phyloP scores from a whole-genome alignment of 2,888 invertebrate genomes.

The Diadegma fenestrale region DNA sequence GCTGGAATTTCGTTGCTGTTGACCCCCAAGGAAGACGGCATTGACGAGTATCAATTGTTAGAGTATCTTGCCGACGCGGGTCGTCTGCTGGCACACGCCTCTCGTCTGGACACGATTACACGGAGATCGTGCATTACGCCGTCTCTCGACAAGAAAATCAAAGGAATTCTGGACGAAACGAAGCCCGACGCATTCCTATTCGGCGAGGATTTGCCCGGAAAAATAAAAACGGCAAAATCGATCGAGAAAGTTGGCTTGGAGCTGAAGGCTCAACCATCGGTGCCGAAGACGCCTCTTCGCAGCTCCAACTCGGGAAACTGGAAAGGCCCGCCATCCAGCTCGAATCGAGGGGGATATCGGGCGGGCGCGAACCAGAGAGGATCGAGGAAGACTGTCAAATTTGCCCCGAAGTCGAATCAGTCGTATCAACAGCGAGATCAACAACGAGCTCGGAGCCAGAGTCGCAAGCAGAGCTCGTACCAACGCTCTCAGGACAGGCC shows the following conservation, averaged over 20 bases:
- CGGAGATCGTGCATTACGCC: slow-evolving; percentile 67
- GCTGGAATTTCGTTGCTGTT: slow-evolving; percentile 59
- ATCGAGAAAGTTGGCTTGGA: slow-evolving; percentile 63
- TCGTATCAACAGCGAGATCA: slow-evolving; percentile 58
- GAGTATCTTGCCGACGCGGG: slow-evolving; percentile 57
- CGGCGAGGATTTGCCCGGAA: slow-evolving; percentile 62
- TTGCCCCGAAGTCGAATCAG: slow-evolving; percentile 38
- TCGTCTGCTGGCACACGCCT: slow-evolving; percentile 57
- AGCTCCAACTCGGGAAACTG: slow-evolving; percentile 57
- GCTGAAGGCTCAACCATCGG: slow-evolving; percentile 54
- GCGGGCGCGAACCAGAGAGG: slow-evolving; percentile 47
- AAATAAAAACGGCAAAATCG: slow-evolving; percentile 61
- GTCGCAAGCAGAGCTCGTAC: slow-evolving; percentile 44
- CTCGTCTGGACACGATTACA: slow-evolving; percentile 51
- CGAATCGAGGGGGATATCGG: slow-evolving; percentile 46
- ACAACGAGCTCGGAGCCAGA: slow-evolving; percentile 47
- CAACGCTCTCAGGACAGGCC: slow-evolving; percentile 26
- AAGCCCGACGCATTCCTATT: slow-evolving; percentile 61
- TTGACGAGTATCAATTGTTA: slow-evolving; percentile 49
- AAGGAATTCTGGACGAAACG: slow-evolving; percentile 58
- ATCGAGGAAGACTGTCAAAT: slow-evolving; percentile 40
- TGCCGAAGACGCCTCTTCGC: slow-evolving; percentile 45
- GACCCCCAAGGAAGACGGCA: slow-evolving; percentile 45
- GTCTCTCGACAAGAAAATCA: slow-evolving; percentile 58
- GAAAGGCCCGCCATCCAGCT: slow-evolving; percentile 55